A percentile compares a stretch with the other conserved stretches of the same genome.
Conservation (phyloP, 2,888 invertebrate genomes). For the Luperina nickerlii region DNA sequence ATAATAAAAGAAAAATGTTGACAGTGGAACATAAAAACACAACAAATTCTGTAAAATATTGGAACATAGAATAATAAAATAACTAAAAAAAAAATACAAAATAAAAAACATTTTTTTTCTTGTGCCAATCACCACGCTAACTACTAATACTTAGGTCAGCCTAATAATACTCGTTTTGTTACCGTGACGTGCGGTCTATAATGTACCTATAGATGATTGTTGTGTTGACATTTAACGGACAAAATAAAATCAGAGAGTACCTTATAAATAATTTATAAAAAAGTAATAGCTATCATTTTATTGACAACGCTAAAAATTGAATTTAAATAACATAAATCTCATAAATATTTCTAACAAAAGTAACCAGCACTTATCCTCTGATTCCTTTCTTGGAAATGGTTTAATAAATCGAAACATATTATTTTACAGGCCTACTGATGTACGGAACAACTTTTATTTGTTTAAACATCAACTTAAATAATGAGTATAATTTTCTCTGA, state of each 20-base stretch:
- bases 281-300: too few relatives aligned
- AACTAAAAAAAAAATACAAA: too few relatives aligned
- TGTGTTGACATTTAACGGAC: not conserved
- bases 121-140: too few relatives aligned
- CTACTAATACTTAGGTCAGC: too few relatives aligned
- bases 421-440: not conserved
- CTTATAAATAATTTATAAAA: too few relatives aligned
- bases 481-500: not conserved
- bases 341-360: not conserved
- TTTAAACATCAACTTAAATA: conserved; percentile 11
- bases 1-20: too few relatives aligned
- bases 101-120: too few relatives aligned
- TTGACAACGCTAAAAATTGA: not conserved
- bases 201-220: not conserved
- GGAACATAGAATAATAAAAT: too few relatives aligned
- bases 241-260: not conserved
- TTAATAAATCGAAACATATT: not conserved
- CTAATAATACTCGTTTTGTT: too few relatives aligned
- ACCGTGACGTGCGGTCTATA: not conserved
- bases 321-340: not conserved
- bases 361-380: not conserved
- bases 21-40: too few relatives aligned
- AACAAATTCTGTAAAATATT: too few relatives aligned
- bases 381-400: not conserved
- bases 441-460: not conserved